Conservation (phyloP, 2,113 vertebrate species). For the Mugil cephalus region DNA sequence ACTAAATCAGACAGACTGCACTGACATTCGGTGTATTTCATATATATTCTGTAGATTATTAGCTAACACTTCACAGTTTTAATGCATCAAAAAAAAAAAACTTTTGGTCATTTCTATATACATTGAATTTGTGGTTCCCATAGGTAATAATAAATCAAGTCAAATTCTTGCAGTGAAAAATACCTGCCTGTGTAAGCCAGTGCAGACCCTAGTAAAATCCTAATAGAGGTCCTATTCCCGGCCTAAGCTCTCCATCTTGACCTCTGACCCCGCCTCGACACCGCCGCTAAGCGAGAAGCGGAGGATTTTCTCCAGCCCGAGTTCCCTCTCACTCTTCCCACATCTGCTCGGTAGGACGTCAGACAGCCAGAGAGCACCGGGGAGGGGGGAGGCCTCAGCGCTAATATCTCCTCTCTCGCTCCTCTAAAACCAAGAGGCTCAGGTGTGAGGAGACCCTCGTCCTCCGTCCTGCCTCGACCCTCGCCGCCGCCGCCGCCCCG, state of each 20-base stretch:
- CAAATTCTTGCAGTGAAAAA: background rate
- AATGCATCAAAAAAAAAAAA: too few species aligned
- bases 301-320: accelerated
- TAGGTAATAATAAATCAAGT: too few species aligned
- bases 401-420: slow-evolving; percentile 28
- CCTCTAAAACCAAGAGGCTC: background rate
- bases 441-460: background rate
- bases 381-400: background rate
- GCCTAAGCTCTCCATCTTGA: slow-evolving; percentile 19
- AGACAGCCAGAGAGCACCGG: slow-evolving; percentile 7
- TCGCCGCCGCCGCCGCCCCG: background rate
- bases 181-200: background rate
- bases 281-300: background rate
- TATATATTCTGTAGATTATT: too few species aligned
- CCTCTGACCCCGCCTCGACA: slow-evolving; percentile 23
- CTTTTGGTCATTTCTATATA: too few species aligned
- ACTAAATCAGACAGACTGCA: too few species aligned
- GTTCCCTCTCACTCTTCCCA: slow-evolving; percentile 7
- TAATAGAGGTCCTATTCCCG: background rate
- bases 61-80: too few species aligned
- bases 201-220: background rate
- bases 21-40: too few species aligned
- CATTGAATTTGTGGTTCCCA: too few species aligned
- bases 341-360: background rate
- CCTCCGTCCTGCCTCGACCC: background rate